Evolutionary conservation across 2,888 invertebrate species (phyloP).

Genomic region (Flexamia atlantica): DNA sequence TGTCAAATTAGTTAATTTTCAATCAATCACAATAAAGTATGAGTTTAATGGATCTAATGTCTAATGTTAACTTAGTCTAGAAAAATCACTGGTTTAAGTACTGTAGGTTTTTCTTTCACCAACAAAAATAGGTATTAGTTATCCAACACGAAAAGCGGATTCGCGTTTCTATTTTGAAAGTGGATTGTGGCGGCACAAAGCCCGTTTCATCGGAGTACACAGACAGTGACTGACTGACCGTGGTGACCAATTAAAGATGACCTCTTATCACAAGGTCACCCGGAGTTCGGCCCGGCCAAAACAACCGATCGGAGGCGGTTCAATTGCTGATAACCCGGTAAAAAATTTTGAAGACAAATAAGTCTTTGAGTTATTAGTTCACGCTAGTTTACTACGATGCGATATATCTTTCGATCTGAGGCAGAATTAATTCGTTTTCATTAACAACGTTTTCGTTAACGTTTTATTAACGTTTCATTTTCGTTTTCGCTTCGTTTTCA

Average conservation of each 20-base stretch:
- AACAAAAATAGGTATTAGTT: too few relatives aligned
- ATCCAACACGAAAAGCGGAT: not conserved
- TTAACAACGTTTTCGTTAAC: too few relatives aligned
- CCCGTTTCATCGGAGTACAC: not conserved
- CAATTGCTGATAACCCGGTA: slow-evolving; percentile 13
- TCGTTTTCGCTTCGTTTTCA: too few relatives aligned
- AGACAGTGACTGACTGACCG: not conserved
- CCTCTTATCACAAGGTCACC: slow-evolving; percentile 33
- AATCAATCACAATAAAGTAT: too few relatives aligned
- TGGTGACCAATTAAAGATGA: slow-evolving; percentile 34
- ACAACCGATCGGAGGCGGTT: slow-evolving; percentile 4
- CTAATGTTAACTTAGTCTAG: too few relatives aligned
- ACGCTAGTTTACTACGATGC: not conserved
- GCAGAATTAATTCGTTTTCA: too few relatives aligned
- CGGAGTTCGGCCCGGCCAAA: slow-evolving; percentile 15
- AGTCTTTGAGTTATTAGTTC: slow-evolving; percentile 34
- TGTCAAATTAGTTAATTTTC: too few relatives aligned
- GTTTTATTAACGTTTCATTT: too few relatives aligned
- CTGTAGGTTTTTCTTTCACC: too few relatives aligned
- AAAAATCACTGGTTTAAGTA: too few relatives aligned
- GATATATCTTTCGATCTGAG: not conserved
- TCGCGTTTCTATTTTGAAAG: not conserved
- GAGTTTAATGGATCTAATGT: too few relatives aligned
- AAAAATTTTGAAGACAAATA: slow-evolving; percentile 21
- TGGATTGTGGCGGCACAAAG: not conserved